Conservation (phyloP, 2,888 invertebrate genomes). For the Drosophila kuntzei region DNA sequence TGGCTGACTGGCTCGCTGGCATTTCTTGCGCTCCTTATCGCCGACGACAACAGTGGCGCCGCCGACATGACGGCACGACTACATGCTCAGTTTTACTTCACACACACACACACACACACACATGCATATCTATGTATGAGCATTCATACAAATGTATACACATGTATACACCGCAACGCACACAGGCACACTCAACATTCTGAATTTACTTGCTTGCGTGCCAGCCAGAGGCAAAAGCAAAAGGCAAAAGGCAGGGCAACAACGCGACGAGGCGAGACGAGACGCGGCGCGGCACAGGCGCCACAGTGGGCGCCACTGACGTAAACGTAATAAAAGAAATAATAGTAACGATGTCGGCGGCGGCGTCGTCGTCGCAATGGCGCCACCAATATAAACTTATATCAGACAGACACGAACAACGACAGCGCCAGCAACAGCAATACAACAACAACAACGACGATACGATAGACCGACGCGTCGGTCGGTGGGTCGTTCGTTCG, state of each 20-base stretch:
- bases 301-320: slow-evolving; percentile 85
- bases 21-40: slow-evolving; percentile 78
- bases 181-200: slow-evolving; percentile 23
- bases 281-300: slow-evolving; percentile 73
- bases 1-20: slow-evolving; percentile 62
- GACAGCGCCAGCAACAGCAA: slow-evolving; percentile 51
- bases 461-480: slow-evolving; percentile 60
- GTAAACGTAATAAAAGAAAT: slow-evolving; percentile 86
- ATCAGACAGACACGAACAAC: slow-evolving; percentile 77
- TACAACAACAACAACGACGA: slow-evolving; percentile 38
- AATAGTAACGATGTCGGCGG: slow-evolving; percentile 83
- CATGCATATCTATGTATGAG: slow-evolving; percentile 18
- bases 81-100: slow-evolving; percentile 39
- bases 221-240: slow-evolving; percentile 61
- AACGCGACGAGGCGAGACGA: slow-evolving; percentile 46
- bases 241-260: slow-evolving; percentile 28
- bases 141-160: slow-evolving; percentile 18
- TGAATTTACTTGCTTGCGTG: slow-evolving; percentile 72
- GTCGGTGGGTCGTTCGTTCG: slow-evolving; percentile 59
- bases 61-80: slow-evolving; percentile 73
- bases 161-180: slow-evolving; percentile 35
- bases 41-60: slow-evolving; percentile 79
- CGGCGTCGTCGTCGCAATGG: slow-evolving; percentile 84
- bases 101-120: slow-evolving; percentile 7
- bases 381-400: slow-evolving; percentile 84